Conservation (phyloP, 2,797 vertebrate genomes). For the Ptychadena robeensis region DNA sequence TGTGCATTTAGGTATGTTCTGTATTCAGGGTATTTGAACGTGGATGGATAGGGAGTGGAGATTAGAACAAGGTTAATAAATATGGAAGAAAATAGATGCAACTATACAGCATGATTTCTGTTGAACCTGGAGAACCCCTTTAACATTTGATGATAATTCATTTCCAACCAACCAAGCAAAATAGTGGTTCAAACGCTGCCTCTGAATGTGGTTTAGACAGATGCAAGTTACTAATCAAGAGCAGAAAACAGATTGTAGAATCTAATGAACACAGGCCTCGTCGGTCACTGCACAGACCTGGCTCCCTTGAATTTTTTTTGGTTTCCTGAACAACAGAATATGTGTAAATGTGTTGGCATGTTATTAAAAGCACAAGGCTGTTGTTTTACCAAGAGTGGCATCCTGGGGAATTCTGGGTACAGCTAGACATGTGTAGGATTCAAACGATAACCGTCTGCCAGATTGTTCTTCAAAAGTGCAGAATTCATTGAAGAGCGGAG, state of each 20-base stretch:
- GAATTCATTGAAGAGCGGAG: slow-evolving; percentile 10
- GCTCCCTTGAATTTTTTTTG: slow-evolving; percentile 25
- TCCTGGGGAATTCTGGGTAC: slow-evolving; percentile 36
- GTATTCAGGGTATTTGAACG: too few species aligned
- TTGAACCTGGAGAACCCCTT: neutral
- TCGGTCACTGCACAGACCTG: slow-evolving; percentile 27
- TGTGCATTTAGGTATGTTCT: too few species aligned
- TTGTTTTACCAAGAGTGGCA: slow-evolving; percentile 33
- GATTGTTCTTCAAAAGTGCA: slow-evolving; percentile 37
- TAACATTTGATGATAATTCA: neutral
- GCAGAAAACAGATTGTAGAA: slow-evolving; percentile 42
- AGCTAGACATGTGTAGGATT: slow-evolving; percentile 48
- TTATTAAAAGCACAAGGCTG: slow-evolving; percentile 28
- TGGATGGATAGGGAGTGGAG: too few species aligned
- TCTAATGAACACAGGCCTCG: neutral
- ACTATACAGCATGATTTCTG: neutral
- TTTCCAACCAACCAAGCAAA: neutral
- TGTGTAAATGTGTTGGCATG: slow-evolving; percentile 27
- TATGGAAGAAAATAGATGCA: too few species aligned
- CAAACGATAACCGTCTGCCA: slow-evolving; percentile 49
- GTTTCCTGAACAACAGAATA: slow-evolving; percentile 14
- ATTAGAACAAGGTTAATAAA: too few species aligned
- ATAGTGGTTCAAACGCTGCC: neutral
- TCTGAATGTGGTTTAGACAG: slow-evolving; percentile 15
- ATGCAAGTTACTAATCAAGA: slow-evolving; percentile 45